phyloP scores from a whole-genome alignment of 2,113 vertebrate species.

The Willisornis vidua region DNA sequence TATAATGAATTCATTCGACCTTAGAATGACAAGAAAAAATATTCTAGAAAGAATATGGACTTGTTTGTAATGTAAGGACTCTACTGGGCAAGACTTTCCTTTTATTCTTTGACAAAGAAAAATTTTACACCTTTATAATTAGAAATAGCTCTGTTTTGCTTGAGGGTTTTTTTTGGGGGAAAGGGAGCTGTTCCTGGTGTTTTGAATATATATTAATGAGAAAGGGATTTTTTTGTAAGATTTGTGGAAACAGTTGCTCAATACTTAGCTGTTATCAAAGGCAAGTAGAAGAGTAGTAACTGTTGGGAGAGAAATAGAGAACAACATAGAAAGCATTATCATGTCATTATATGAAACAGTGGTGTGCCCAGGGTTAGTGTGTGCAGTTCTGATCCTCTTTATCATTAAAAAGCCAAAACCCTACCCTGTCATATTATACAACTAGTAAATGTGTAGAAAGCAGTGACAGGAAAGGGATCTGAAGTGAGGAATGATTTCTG shows the following conservation, averaged over 20 bases:
- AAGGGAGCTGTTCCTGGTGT: neutral
- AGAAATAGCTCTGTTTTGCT: neutral
- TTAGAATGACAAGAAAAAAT: neutral
- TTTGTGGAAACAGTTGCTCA: neutral
- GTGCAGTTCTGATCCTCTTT: neutral
- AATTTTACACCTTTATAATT: neutral
- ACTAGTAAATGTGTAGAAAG: neutral
- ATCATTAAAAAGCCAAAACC: neutral
- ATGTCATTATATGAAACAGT: neutral
- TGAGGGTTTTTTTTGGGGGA: rapidly evolving
- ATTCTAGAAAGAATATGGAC: neutral
- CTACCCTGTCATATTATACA: neutral
- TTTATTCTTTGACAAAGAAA: neutral
- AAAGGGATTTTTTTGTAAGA: neutral
- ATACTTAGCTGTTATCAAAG: neutral
- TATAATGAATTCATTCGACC: neutral
- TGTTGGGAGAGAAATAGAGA: neutral
- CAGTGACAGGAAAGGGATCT: neutral
- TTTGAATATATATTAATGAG: neutral
- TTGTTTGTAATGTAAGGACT: neutral
- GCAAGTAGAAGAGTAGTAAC: neutral
- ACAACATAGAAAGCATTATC: slow-evolving; percentile 9
- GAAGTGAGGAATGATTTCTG: neutral
- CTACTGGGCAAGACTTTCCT: neutral
- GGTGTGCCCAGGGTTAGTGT: neutral